phyloP scores from a whole-genome alignment of 1,140 invertebrate genomes.

The Drosophila sp. region DNA sequence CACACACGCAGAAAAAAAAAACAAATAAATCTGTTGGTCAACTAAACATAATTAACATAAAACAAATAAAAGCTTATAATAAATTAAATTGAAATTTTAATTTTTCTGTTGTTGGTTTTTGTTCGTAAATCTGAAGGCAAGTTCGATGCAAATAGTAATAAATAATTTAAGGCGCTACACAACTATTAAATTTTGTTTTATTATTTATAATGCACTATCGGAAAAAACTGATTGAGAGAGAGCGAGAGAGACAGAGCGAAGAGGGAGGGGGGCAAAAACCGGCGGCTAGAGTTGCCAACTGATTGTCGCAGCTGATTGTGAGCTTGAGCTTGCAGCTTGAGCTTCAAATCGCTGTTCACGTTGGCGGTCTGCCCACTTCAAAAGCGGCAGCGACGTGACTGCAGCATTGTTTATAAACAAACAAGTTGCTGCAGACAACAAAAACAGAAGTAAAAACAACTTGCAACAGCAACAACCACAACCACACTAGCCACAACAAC shows the following conservation, averaged over 20 bases:
- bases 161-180: constrained; percentile 3
- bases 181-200: constrained; percentile 17
- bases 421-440: constrained; percentile 40
- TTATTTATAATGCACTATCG: constrained; percentile 63
- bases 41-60: constrained; percentile 70
- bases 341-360: constrained; percentile 30
- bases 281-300: constrained; percentile 37
- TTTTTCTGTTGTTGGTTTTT: constrained; percentile 19
- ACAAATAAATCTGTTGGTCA: constrained; percentile 29
- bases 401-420: constrained; percentile 76
- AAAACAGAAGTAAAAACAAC: constrained; percentile 6
- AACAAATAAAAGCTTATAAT: constrained; percentile 61
- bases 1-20: background rate
- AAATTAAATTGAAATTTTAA: constrained; percentile 43
- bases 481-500: constrained; percentile 14
- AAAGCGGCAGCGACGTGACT: constrained; percentile 60
- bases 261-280: background rate
- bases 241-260: background rate
- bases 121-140: constrained; percentile 56
- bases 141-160: constrained; percentile 5
- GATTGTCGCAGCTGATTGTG: constrained; percentile 70
- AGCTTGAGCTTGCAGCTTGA: constrained; percentile 24
- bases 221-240: constrained; percentile 2
- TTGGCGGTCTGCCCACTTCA: constrained; percentile 66
- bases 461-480: constrained; percentile 2